Evolutionary conservation across 1,140 invertebrate genomes (phyloP), one percentile per base, ranked within the genome.

Genomic region (Papilio machaon): DNA sequence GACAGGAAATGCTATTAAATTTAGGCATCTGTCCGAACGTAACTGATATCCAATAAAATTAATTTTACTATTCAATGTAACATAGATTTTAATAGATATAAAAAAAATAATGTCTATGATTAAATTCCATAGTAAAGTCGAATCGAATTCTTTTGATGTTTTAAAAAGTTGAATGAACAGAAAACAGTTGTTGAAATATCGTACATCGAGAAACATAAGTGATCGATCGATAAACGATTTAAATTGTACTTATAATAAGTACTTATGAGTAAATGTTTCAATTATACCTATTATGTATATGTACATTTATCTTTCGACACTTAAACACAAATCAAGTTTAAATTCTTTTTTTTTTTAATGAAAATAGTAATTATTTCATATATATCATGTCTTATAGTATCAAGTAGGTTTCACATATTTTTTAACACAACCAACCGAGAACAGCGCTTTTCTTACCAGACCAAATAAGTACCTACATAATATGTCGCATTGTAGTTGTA

Each of bases 1-100:
- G 64, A 70, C 64, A 70, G 64, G 64, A 70, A 70, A 70, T 70
- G 64, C 30, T 70, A 70, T 70, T 70, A 70, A 70, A 38, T 70
- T 70, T 70, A 35, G 64, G 30, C 64, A 70, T 70, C 64, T 70
- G 13, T 35, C 64, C 64, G 30, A 70, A 70, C 15, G 15, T 70
- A 70, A 30, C 11, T 15, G 64, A 30, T 70, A 70, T 4, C 15
- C 15, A 35, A 70, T 38, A 35, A 70, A 70, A 70, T 60, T 60
- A 23, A 58, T 35, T 35, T 35, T 70, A 70, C 1, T 6, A 38
- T 67, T 67, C 0, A 19, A 11, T 15, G 64, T 38, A 70, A 35
- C 64, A 30, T 67, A 60, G 2, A 9, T 67, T 70, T 70, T 17
- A 15, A 2, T 15, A 35, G 11, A 70, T 2, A 38, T 30, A 70